phyloP scores from a whole-genome alignment of 2,113 vertebrate species.

The Parotia lawesii region DNA sequence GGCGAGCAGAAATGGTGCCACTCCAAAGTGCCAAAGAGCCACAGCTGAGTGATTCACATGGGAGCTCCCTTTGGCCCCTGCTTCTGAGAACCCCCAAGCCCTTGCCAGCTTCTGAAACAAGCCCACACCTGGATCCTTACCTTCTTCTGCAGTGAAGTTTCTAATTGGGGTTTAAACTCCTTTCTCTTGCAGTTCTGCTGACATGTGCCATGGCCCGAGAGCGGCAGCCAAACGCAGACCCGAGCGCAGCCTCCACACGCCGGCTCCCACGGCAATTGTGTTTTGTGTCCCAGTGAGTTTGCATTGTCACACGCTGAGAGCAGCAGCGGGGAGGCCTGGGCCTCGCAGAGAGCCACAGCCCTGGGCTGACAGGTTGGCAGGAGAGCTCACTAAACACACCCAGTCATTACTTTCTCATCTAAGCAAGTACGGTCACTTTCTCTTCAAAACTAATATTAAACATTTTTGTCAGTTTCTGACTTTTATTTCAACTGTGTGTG shows the following conservation, averaged over 20 bases:
- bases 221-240: background rate
- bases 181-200: slow-evolving; percentile 70
- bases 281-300: slow-evolving; percentile 61
- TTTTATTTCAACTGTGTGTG: slow-evolving; percentile 5
- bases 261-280: slow-evolving; percentile 34
- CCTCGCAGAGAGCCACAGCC: background rate
- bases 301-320: slow-evolving; percentile 11
- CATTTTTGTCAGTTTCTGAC: slow-evolving; percentile 62
- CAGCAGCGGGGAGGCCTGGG: background rate
- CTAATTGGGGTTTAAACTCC: background rate
- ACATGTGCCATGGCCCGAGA: background rate
- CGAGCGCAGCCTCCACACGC: background rate
- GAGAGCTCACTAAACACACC: slow-evolving; percentile 31
- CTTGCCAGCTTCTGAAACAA: background rate
- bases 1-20: background rate
- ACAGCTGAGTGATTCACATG: fast-evolving
- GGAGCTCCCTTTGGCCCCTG: background rate
- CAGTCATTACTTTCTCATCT: slow-evolving; percentile 47
- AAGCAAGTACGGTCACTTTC: slow-evolving; percentile 38
- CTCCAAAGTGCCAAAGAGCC: background rate
- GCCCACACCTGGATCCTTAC: background rate
- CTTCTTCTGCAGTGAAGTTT: background rate
- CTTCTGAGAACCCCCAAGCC: background rate
- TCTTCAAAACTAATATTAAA: slow-evolving; percentile 65
- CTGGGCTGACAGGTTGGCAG: background rate